These are phyloP conservation scores for Cheilosia soror DNA, from an alignment of 2,888 invertebrate species.

Conservation along the genomic window DNA sequence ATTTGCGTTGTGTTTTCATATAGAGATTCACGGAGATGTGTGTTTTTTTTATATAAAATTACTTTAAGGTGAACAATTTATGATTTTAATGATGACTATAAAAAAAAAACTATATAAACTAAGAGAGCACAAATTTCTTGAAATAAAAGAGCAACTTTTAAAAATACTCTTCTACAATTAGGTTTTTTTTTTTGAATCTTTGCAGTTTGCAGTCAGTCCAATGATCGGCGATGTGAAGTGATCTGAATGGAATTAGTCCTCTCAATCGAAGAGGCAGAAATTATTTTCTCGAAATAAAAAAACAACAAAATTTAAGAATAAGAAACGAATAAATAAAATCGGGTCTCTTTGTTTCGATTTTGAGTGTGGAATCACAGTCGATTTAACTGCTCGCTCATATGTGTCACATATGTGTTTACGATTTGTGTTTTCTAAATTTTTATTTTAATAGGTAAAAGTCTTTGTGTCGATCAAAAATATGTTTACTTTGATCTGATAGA, in stretches of 20 bases:
- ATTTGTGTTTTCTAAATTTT: constrained; percentile 11
- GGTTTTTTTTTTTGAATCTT: background rate
- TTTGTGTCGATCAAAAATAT: constrained; percentile 31
- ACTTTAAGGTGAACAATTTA: constrained; percentile 71
- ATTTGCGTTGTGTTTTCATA: constrained; percentile 45
- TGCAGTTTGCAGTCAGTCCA: constrained; percentile 52
- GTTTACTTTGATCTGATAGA: constrained; percentile 37
- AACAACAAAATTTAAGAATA: constrained; percentile 14
- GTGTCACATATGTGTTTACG: constrained; percentile 44
- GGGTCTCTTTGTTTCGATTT: constrained; percentile 52
- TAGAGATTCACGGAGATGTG: constrained; percentile 41
- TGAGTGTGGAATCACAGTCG: constrained; percentile 53
- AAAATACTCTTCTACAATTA: constrained; percentile 33
- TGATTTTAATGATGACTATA: constrained; percentile 55
- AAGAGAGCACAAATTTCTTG: constrained; percentile 52
- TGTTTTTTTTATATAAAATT: constrained; percentile 61
- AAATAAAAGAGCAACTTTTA: constrained; percentile 58
- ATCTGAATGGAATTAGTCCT: constrained; percentile 56
- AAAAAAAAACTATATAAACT: constrained; percentile 27
- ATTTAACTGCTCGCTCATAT: constrained; percentile 42
- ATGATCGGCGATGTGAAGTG: constrained; percentile 36
- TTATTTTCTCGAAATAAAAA: constrained; percentile 19
- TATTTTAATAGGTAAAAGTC: constrained; percentile 10
- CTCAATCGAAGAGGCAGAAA: constrained; percentile 45
- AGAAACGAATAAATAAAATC: constrained; percentile 45